A percentile compares a stretch with the other conserved stretches of the same genome.
Conservation (phyloP, 2,113 vertebrate species). For the Malurus melanocephalus region DNA sequence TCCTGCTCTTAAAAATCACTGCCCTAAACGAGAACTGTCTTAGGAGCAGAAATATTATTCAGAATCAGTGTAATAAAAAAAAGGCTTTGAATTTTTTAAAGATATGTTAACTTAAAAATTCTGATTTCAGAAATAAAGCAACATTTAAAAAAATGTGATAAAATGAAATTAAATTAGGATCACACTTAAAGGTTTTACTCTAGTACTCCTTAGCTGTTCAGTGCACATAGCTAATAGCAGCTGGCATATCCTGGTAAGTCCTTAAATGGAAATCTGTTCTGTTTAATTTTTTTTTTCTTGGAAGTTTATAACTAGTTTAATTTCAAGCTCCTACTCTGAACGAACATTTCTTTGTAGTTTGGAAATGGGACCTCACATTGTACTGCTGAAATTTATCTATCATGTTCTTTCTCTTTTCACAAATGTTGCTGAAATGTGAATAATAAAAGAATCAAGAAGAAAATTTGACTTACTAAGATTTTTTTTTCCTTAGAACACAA, state of each 20-base stretch:
- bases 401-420: not conserved
- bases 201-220: not conserved
- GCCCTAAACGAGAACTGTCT: not conserved
- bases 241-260: not conserved
- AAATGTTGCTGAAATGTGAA: not conserved
- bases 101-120: not conserved
- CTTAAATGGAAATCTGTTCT: not conserved
- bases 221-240: not conserved
- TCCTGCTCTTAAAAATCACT: not conserved
- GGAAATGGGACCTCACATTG: not conserved
- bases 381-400: not conserved
- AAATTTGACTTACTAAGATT: not conserved
- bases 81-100: not conserved
- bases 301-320: not conserved
- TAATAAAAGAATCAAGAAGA: not conserved
- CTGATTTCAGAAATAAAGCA: not conserved
- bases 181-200: not conserved
- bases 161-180: not conserved
- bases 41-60: not conserved
- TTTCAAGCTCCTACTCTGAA: not conserved
- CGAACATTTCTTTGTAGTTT: not conserved
- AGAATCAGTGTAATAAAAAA: not conserved
- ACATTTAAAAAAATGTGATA: not conserved
- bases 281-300: not conserved
- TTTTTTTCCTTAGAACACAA: not conserved